These are phyloP conservation scores for Anguilla rostrata DNA, from an alignment of 2,113 vertebrate genomes.

Conservation along the genomic window DNA sequence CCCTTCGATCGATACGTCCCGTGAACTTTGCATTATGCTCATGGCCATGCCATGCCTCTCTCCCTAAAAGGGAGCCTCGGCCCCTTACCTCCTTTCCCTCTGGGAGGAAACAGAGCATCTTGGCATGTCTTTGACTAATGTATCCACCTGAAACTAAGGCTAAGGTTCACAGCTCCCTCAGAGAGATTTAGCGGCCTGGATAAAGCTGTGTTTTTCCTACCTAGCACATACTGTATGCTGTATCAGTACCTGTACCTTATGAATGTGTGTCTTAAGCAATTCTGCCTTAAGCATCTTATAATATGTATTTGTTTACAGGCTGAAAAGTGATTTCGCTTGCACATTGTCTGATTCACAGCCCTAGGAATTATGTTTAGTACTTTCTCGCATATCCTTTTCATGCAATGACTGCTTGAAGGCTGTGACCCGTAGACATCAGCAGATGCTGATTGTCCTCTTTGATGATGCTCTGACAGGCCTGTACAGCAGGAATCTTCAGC, in stretches of 20 bases:
- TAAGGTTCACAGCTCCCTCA: conserved; percentile 58
- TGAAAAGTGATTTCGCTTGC: too few species aligned
- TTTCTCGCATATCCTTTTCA: too few species aligned
- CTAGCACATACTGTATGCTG: conserved; percentile 36
- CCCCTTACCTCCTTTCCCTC: conserved; percentile 66
- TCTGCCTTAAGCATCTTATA: too few species aligned
- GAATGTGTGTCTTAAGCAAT: too few species aligned
- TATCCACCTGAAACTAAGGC: conserved; percentile 49
- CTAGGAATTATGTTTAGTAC: too few species aligned
- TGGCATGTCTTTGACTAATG: conserved; percentile 70
- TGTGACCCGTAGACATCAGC: too few species aligned
- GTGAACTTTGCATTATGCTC: conserved; percentile 71
- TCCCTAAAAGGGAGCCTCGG: conserved; percentile 62
- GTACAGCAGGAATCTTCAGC: too few species aligned
- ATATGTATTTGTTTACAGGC: too few species aligned
- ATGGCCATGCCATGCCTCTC: conserved; percentile 69
- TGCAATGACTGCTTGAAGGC: too few species aligned
- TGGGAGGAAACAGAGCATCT: conserved; percentile 65
- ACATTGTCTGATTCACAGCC: conserved; percentile 40
- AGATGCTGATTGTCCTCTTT: too few species aligned
- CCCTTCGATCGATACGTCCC: conserved; percentile 71
- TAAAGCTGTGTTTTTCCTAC: conserved; percentile 10
- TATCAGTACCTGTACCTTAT: too few species aligned
- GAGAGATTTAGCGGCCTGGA: conserved; percentile 42
- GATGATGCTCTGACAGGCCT: too few species aligned